Base-by-base conservation (phyloP, 2,113 vertebrate species). In the Glaucidium brasilianum region DNA sequence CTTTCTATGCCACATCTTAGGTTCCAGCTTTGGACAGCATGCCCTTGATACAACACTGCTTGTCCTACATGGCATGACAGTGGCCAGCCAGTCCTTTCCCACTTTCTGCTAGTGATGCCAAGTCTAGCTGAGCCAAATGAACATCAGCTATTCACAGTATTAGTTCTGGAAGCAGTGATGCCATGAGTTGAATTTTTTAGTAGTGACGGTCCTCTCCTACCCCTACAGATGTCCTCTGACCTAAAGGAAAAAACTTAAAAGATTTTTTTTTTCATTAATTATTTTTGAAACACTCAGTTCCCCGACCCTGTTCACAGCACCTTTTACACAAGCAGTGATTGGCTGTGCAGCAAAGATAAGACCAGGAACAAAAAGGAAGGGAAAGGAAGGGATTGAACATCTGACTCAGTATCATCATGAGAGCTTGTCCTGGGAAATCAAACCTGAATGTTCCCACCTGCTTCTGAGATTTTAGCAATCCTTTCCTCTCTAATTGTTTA, bases 391-490 rank as follows among this genome's bases (percentile, higher is more conserved):
- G 52, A 72, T 9, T 91, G 52, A 72, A 78, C 60, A 62, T 27
- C 43, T 89, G 52, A 72, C 56, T 87, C 52, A 19, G 34, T 78
- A 72, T 64, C 73, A 55, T 87, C 79, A 56, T 9, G 43, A 92
- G 91, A 94, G 30, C 8, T 85, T 92, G 73, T 56, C 87, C 78
- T 92, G 64, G 64, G 91, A 96, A 96, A 94, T 94, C 91, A 94
- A 91, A 96, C 16, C 56, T 68, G 80, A 68, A 81, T 52, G 60
- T 75, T 89, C 39, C 47, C 66, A 94, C 86, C 80, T 92, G 89
- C 85, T 92, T 78, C 91, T 91, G 80, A 92, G 77, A 95, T 75
- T 85, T 92, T 49, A 96, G 32, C 90, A 87, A 60, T 27, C 5
- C 11, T 77, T 94, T 90, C 39, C 19, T 32, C 52, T 78, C 66